Base-by-base conservation (phyloP, 2,797 vertebrate species). In the Siniperca obscura region DNA sequence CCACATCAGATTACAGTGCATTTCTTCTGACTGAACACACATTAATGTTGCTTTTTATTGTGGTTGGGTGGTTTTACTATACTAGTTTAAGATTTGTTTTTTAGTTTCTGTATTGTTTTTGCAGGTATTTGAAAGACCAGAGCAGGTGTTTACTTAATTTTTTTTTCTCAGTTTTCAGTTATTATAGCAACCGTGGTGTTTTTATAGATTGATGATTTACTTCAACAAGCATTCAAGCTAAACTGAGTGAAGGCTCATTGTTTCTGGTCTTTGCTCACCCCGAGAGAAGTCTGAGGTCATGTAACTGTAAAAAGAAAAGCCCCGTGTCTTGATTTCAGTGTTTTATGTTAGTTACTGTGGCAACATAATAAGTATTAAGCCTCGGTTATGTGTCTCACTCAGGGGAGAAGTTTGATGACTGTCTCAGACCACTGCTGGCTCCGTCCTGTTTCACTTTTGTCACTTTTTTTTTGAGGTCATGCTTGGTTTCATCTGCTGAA, bases 401-500 rank as follows among this genome's bases (percentile, higher is more conserved):
- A 30, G 71, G 66, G 61, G 80, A 80, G 55, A 30, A 36, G 66
- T 36, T 52, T 38, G 50, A 76, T 59, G 66, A 53, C 56, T 1
- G 0, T 61, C 77, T 85, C 75, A 14, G 57, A 53, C 44, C 5
- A 1, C 72, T 73, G 66, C 59, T 22, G 76, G 74, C 67, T 59
- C 69, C 2, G 9, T 74, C 70, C 78, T 34, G n/a, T 46, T 82
- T 78, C 76, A 60, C 70, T 79, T 60, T 72, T 40, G 44, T 70
- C 53, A 27, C 70, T 67, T 64, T 62, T 30, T 30, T 34, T 27
- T 19, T 76, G 60, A 80, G 70, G 65, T 78, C 64, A 65, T 11
- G 44, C 60, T 78, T 34, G 52, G 56, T 88, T 82, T 70, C 55
- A 77, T 78, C 25, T 74, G 27, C 55, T 38, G 78, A 76, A 87